Evolutionary conservation across 2,888 invertebrate species (phyloP).

Genomic region (Euzophera pinguis): DNA sequence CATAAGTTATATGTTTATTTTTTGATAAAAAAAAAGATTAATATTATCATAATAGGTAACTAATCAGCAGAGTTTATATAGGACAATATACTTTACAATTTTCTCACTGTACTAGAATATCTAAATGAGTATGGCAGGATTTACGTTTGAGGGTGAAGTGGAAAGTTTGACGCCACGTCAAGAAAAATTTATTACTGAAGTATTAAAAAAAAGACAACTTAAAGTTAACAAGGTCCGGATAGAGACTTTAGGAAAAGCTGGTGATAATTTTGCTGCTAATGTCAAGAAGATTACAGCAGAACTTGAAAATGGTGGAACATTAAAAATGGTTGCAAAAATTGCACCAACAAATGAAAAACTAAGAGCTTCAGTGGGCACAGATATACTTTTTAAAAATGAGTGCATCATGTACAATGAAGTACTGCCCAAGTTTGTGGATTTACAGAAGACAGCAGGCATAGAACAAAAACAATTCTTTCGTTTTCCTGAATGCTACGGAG

Average conservation of each 20-base stretch:
- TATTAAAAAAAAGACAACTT: conserved; percentile 20
- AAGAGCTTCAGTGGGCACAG: not conserved
- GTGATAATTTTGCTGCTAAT: conserved; percentile 23
- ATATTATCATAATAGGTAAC: too few species aligned
- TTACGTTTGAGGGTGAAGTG: conserved; percentile 19
- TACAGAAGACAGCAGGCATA: not conserved
- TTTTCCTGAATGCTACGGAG: conserved; percentile 1
- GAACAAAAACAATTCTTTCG: not conserved
- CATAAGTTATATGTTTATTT: too few species aligned
- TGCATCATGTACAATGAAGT: conserved; percentile 1
- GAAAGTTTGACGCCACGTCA: conserved; percentile 18
- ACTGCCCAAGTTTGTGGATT: not conserved
- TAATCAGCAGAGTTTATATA: too few species aligned
- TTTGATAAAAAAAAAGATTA: too few species aligned
- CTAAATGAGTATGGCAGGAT: not conserved
- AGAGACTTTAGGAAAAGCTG: conserved; percentile 21
- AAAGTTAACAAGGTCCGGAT: conserved; percentile 18
- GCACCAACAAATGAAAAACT: not conserved
- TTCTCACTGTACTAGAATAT: not conserved
- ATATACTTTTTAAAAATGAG: conserved; percentile 1
- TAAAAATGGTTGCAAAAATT: conserved; percentile 29
- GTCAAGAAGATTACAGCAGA: not conserved
- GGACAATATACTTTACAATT: too few species aligned
- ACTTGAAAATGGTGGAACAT: not conserved
- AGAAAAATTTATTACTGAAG: conserved; percentile 19